These are phyloP conservation scores for Pimpla rufipes DNA, from an alignment of 2,888 invertebrate genomes.

Conservation along the genomic window DNA sequence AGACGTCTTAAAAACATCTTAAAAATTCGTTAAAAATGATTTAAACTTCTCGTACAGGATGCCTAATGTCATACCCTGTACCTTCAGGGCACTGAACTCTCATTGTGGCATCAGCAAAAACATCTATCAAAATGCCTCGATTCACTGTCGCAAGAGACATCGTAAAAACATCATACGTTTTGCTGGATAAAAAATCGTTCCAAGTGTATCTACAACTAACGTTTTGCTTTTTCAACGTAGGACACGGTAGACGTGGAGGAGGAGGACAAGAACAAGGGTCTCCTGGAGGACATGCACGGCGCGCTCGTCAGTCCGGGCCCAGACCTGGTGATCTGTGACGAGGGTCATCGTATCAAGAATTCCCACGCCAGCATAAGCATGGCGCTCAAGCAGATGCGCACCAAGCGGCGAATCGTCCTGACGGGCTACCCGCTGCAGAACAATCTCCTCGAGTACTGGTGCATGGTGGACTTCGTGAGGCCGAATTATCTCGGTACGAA, in stretches of 20 bases:
- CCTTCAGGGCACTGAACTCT: too few species aligned
- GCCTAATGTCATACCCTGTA: too few species aligned
- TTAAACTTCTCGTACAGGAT: too few species aligned
- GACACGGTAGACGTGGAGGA: constrained; percentile 87
- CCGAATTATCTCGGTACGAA: constrained; percentile 99
- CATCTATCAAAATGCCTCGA: too few species aligned
- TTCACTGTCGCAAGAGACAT: too few species aligned
- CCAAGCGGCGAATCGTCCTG: constrained; percentile 96
- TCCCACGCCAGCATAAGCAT: constrained; percentile 98
- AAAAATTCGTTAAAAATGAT: too few species aligned
- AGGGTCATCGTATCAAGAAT: constrained; percentile 99
- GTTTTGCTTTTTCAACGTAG: background rate
- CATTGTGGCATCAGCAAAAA: too few species aligned
- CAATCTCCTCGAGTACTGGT: constrained; percentile 98
- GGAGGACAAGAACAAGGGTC: constrained; percentile 89
- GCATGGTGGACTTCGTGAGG: constrained; percentile 99
- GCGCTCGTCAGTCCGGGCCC: constrained; percentile 96
- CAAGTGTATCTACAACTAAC: too few species aligned
- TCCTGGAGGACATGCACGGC: constrained; percentile 94
- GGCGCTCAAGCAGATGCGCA: constrained; percentile 97
- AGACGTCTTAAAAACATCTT: too few species aligned
- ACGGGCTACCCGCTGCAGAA: constrained; percentile 99
- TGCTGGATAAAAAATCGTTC: too few species aligned
- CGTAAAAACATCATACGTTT: too few species aligned
- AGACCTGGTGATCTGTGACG: constrained; percentile 97